A percentile compares a stretch with the other conserved stretches of the same genome.
Conservation (phyloP, 2,113 vertebrate species). For the Thymallus thymallus region DNA sequence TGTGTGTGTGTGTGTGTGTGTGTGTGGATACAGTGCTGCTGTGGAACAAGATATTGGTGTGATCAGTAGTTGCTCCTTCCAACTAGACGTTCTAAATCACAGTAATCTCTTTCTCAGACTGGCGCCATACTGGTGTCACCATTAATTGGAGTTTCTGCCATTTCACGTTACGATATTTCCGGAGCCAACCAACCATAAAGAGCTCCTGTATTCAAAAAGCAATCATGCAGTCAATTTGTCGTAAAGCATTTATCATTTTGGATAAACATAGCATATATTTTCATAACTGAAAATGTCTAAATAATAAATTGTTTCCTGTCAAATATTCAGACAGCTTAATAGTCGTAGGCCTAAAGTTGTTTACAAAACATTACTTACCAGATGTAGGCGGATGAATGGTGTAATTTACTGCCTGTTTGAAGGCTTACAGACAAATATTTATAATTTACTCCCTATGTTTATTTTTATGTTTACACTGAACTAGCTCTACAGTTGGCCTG, state of each 20-base stretch:
- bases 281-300: background rate
- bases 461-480: background rate
- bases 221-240: background rate
- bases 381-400: background rate
- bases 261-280: background rate
- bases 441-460: background rate
- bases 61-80: constrained; percentile 34
- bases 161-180: constrained; percentile 79
- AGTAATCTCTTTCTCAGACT: constrained; percentile 31
- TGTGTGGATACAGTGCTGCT: constrained; percentile 5
- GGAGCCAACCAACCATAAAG: constrained; percentile 56
- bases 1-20: background rate
- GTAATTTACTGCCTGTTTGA: background rate
- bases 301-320: background rate
- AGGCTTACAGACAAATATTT: too few species aligned
- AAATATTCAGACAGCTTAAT: background rate
- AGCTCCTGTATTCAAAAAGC: background rate
- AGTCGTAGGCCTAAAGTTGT: background rate
- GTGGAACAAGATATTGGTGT: background rate
- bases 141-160: constrained; percentile 74
- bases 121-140: background rate
- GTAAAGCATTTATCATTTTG: background rate
- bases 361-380: background rate
- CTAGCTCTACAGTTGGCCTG: too few species aligned
- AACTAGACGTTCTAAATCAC: constrained; percentile 23